Base-by-base conservation (phyloP, 2,797 vertebrate genomes). In the Acanthurus tractus region DNA sequence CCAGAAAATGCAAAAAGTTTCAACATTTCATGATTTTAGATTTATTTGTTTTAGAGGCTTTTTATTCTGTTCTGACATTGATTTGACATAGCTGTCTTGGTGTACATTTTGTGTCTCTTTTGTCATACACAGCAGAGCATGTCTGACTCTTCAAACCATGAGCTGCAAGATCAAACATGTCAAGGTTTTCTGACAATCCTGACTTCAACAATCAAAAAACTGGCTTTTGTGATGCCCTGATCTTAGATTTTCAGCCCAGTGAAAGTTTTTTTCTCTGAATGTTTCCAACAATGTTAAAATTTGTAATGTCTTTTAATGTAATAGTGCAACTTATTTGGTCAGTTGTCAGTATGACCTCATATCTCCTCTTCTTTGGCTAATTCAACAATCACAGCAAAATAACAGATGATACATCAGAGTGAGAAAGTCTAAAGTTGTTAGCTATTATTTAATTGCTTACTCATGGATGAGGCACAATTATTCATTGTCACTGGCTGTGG, bases 121-220 rank as follows among this genome's bases (percentile, higher is more conserved):
- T 68, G 68, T 73, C 29, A 48, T 12, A 34, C 23, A 13, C 29
- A 20, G 17, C 54, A 62, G 71, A 78, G 55, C 14, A 65, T 20
- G 67, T 63, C 38, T 20, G 38, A 53, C 40, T 22, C n/a, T 40
- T 63, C 7, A 22, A 50, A 34, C 8, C 6, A 18, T 23, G 34
- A 36, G 12, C 29, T 63, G 56, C 40, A 18, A 18, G 17, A 36
- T 52, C 15, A n/a, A 14, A 23, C 10, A 25, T 0, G 44, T 58
- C 18, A 55, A 15, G 44, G 25, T 34, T 61, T 22, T 25, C n/a
- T 20, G 15, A 52, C n/a, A 49, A 36, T 3, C 14, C 29, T 34
- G 38, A 29, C 23, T 2, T 13, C 18, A 55, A 38, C 13, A 38
- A 46, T 38, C 5, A 45, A 17, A 6, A 57, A 36, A 12, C 9